These are phyloP conservation scores for Trissoscelio sp. DNA, from an alignment of 2,888 invertebrate genomes.

Conservation along the genomic window DNA sequence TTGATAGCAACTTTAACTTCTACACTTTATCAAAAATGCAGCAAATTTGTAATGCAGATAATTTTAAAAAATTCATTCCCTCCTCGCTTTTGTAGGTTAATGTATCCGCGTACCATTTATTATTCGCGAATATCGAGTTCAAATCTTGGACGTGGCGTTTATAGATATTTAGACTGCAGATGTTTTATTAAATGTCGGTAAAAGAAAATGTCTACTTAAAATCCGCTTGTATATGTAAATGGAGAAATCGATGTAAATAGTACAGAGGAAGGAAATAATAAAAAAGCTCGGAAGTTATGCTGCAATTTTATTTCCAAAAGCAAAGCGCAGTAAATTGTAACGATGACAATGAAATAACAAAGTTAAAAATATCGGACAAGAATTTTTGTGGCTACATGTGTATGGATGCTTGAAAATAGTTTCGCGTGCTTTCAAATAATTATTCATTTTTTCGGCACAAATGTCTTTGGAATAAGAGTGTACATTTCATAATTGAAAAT, in stretches of 20 bases:
- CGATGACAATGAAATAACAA: conserved; percentile 41
- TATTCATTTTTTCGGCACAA: conserved; percentile 36
- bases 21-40: conserved; percentile 12
- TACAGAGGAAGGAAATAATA: conserved; percentile 18
- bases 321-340: conserved; percentile 14
- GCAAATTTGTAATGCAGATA: conserved; percentile 20
- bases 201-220: conserved; percentile 38
- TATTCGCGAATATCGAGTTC: conserved; percentile 39
- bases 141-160: conserved; percentile 35
- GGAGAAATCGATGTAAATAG: conserved; percentile 42
- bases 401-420: conserved; percentile 26
- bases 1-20: neutral
- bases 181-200: conserved; percentile 46
- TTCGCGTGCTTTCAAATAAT: conserved; percentile 36
- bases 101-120: conserved; percentile 23
- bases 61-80: conserved; percentile 29
- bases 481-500: too few relatives aligned
- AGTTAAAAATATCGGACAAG: conserved; percentile 21
- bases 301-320: conserved; percentile 40
- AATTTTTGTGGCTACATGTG: conserved; percentile 19
- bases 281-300: conserved; percentile 13
- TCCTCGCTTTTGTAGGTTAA: conserved; percentile 41
- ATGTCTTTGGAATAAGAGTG: too few relatives aligned
- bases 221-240: conserved; percentile 18
- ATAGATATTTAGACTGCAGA: conserved; percentile 45